These are phyloP conservation scores for Prolemur simus DNA, from an alignment of 2,113 vertebrate genomes.

Conservation along the genomic window DNA sequence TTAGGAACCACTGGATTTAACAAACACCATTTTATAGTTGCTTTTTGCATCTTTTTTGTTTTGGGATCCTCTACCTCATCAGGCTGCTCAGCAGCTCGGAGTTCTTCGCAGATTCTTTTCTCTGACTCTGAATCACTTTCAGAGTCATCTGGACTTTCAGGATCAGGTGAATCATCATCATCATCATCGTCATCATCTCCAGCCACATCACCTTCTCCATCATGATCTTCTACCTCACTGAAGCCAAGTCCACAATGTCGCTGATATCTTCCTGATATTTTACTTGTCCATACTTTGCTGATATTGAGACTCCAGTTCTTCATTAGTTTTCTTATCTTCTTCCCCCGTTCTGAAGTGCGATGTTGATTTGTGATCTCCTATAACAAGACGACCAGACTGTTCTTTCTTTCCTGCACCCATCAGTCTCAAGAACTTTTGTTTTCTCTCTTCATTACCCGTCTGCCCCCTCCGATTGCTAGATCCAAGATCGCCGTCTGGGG, in stretches of 20 bases:
- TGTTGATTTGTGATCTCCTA: constrained; percentile 91
- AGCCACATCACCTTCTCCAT: constrained; percentile 76
- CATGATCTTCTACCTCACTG: constrained; percentile 74
- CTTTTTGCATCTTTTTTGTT: constrained; percentile 87
- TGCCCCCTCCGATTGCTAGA: too few species aligned
- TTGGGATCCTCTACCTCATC: constrained; percentile 82
- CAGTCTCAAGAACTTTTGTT: too few species aligned
- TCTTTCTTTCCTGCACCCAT: constrained; percentile 82
- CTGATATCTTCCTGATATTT: too few species aligned
- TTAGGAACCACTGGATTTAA: constrained; percentile 89
- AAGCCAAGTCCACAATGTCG: too few species aligned
- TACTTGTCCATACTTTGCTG: too few species aligned
- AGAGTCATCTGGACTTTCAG: constrained; percentile 85
- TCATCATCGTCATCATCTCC: constrained; percentile 73
- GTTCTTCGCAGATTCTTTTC: constrained; percentile 83
- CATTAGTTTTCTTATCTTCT: constrained; percentile 57
- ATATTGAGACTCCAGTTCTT: too few species aligned
- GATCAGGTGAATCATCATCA: constrained; percentile 81
- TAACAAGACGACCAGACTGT: constrained; percentile 89
- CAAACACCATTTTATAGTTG: constrained; percentile 91
- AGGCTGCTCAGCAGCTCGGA: constrained; percentile 82
- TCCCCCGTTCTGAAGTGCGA: constrained; percentile 91
- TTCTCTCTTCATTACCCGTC: too few species aligned
- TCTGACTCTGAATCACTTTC: constrained; percentile 84
- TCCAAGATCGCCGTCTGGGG: too few species aligned